These are phyloP conservation scores for Tachina grossa DNA, from an alignment of 2,888 invertebrate species.

Conservation along the genomic window DNA sequence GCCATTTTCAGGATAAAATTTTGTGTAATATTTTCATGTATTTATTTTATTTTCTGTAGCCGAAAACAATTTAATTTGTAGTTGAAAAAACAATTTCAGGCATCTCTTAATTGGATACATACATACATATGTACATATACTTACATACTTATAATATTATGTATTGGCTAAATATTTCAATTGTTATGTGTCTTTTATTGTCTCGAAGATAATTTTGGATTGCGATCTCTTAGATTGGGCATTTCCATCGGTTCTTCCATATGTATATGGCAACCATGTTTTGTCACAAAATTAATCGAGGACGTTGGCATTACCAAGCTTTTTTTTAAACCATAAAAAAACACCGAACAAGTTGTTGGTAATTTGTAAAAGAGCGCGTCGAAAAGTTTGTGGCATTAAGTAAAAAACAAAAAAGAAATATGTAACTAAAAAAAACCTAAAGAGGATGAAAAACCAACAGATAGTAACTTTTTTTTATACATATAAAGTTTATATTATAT, in stretches of 20 bases:
- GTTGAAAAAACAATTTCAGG: too few relatives aligned
- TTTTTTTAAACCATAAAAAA: conserved; percentile 65
- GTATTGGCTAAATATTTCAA: too few relatives aligned
- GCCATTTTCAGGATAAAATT: too few relatives aligned
- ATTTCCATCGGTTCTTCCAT: neutral
- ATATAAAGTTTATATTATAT: conserved; percentile 2
- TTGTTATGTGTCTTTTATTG: too few relatives aligned
- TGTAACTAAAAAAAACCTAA: conserved; percentile 65
- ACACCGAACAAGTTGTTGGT: conserved; percentile 75
- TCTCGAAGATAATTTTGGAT: too few relatives aligned
- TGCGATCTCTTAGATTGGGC: too few relatives aligned
- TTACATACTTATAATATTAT: too few relatives aligned
- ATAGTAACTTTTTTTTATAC: conserved; percentile 64
- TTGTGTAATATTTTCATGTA: too few relatives aligned
- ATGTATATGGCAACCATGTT: conserved; percentile 35
- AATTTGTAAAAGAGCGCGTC: conserved; percentile 81
- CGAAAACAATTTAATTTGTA: too few relatives aligned
- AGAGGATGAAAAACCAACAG: conserved; percentile 72
- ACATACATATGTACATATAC: too few relatives aligned
- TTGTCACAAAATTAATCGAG: conserved; percentile 23
- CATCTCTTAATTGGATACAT: too few relatives aligned
- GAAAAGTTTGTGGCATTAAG: conserved; percentile 79
- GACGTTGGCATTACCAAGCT: conserved; percentile 50
- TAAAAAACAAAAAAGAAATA: conserved; percentile 23
- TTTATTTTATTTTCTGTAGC: too few relatives aligned